Base-by-base conservation (phyloP, 2,888 invertebrate genomes). In the Amphipyra berbera region DNA sequence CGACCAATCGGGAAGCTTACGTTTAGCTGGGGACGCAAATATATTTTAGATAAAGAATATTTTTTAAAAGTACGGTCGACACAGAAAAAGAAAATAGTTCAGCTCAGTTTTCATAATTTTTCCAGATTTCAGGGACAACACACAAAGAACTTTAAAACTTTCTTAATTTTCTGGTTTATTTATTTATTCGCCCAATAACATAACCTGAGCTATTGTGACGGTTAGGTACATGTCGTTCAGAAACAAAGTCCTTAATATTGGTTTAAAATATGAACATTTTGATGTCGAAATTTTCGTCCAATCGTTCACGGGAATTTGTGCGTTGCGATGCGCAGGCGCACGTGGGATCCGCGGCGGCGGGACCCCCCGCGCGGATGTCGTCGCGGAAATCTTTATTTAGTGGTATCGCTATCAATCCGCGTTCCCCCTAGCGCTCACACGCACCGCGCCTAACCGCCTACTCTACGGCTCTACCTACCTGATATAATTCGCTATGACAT, bases 341-440 rank as follows among this genome's bases (percentile, higher is more conserved):
- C 79, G 78, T 77, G 79, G 78, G 78, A 78, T 54, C 21, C 61
- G 57, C 50, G 15, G 13, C 53, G 69, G 48, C 54, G 49, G 61
- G 75, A 66, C 71, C 82, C 83, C 92, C 92, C 85, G 90, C 88
- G 84, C 93, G 94, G 94, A 93, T 92, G 94, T 87, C 80, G 80
- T 75, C 89, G 78, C 93, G 94, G 94, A 95, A 89, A 93, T 95
- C 94, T 95, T 93, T 90, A 94, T 93, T 95, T 93, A 94, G 90
- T 84, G 85, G 87, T 87, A 91, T 88, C 90, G 89, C 89, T 88
- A 91, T 90, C 89, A 87, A 85, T 85, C 82, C 85, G 87, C 82
- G 78, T 64, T 75, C 82, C 82, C 84, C 93, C 92, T 88, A 89
- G 83, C 86, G 91, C 88, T 92, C 94, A 91, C 94, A 93, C 94